These are phyloP conservation scores for Salticus scenicus DNA, from an alignment of 2,888 invertebrate genomes.

Conservation along the genomic window DNA sequence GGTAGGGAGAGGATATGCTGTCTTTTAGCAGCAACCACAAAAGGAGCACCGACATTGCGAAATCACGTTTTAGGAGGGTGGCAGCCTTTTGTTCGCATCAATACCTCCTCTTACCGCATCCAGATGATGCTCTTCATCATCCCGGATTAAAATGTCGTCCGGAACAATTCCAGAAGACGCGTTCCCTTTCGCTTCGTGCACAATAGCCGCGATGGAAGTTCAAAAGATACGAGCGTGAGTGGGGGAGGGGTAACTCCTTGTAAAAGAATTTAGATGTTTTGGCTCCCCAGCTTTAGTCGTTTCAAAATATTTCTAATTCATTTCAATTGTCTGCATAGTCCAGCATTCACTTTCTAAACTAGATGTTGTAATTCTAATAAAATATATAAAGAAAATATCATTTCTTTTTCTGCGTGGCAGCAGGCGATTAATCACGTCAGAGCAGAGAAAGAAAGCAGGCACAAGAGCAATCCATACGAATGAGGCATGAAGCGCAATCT, in stretches of 20 bases:
- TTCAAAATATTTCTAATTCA: conserved; percentile 65
- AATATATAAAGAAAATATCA: conserved; percentile 35
- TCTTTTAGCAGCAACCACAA: conserved; percentile 54
- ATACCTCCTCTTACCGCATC: conserved; percentile 45
- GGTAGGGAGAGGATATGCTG: conserved; percentile 27
- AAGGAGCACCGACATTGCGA: conserved; percentile 44
- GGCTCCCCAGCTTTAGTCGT: conserved; percentile 45
- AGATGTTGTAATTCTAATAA: conserved; percentile 48
- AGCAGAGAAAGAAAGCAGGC: neutral
- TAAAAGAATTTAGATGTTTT: conserved; percentile 40
- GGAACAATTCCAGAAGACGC: conserved; percentile 58
- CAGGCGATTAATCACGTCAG: neutral
- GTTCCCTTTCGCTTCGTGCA: conserved; percentile 48
- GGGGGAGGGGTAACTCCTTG: neutral
- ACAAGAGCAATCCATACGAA: neutral
- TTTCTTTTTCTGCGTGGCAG: conserved; percentile 4
- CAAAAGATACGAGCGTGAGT: conserved; percentile 34
- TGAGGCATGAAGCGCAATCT: no score
- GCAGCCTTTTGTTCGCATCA: conserved; percentile 58
- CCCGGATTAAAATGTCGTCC: conserved; percentile 68
- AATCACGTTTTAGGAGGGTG: conserved; percentile 62
- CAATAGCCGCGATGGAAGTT: conserved; percentile 51
- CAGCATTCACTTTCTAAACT: conserved; percentile 56
- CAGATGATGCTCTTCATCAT: conserved; percentile 67
- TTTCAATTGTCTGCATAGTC: conserved; percentile 40